phyloP scores from a whole-genome alignment of 2,888 invertebrate genomes.

The Drymonia ruficornis region DNA sequence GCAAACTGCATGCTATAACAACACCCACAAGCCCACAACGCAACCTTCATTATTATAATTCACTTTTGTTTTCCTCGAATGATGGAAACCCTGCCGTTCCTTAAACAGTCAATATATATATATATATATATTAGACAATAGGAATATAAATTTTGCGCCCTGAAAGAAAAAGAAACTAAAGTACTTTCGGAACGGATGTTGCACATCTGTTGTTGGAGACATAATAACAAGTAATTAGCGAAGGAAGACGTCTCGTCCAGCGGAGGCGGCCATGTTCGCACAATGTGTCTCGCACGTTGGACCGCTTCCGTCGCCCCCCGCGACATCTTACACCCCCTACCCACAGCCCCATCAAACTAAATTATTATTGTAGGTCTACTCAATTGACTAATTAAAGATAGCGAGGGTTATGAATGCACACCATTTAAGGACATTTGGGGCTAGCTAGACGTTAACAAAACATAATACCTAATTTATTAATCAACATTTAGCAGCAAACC shows the following conservation, averaged over 20 bases:
- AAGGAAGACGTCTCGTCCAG: constrained; percentile 60
- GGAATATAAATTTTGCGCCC: constrained; percentile 2
- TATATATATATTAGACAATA: not conserved
- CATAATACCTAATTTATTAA: constrained; percentile 18
- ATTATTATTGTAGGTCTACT: constrained; percentile 39
- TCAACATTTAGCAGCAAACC: constrained; percentile 37
- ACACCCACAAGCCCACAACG: constrained; percentile 52
- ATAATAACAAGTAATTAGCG: constrained; percentile 80
- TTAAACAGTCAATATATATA: not conserved
- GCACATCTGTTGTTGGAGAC: constrained; percentile 80
- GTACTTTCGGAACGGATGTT: constrained; percentile 72
- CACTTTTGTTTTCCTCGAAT: constrained; percentile 39
- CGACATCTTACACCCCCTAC: constrained; percentile 34
- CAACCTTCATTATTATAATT: constrained; percentile 43
- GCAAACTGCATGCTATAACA: constrained; percentile 51
- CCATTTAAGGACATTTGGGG: not conserved
- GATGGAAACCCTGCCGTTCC: constrained; percentile 23
- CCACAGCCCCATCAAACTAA: constrained; percentile 38
- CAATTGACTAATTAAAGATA: constrained; percentile 47
- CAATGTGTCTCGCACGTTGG: constrained; percentile 79
- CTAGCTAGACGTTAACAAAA: constrained; percentile 18
- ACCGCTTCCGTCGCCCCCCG: constrained; percentile 58
- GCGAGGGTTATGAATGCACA: constrained; percentile 21
- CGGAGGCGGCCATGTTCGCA: constrained; percentile 66
- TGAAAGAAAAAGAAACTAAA: constrained; percentile 40